Evolutionary conservation across 1,140 invertebrate genomes (phyloP).

Genomic region (Nasonia vitripennis): DNA sequence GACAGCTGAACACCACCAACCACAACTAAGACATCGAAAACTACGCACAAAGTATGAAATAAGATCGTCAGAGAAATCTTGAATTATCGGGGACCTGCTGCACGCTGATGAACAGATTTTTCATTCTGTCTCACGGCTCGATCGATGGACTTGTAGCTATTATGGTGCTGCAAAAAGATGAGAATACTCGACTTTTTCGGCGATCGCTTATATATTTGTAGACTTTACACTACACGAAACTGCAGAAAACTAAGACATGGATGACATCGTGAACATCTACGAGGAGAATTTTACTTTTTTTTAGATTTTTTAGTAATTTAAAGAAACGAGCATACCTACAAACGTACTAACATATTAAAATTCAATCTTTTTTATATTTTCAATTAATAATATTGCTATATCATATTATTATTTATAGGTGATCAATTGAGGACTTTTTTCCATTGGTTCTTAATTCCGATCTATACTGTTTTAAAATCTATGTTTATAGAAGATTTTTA

Average conservation of each 20-base stretch:
- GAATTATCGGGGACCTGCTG: not conserved
- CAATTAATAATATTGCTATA: no score
- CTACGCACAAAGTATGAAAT: not conserved
- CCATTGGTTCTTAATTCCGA: not conserved
- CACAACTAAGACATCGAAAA: not conserved
- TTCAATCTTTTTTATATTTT: no score
- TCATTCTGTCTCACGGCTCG: not conserved
- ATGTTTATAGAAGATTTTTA: no score
- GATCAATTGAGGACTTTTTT: no score
- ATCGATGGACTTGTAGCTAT: not conserved
- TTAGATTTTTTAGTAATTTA: no score
- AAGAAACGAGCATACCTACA: no score
- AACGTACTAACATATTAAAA: no score
- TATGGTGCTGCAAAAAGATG: constrained; percentile 12
- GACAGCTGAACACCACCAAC: not conserved
- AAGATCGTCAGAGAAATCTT: not conserved
- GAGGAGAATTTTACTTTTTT: no score
- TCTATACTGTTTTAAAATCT: not conserved
- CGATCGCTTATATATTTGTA: not conserved
- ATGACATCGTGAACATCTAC: not conserved
- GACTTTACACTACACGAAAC: constrained; percentile 6
- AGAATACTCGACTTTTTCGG: not conserved
- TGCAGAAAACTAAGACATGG: not conserved
- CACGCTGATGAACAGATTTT: constrained; percentile 6
- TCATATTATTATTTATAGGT: no score